These are phyloP conservation scores for Tryphoninae sp. DNA, from an alignment of 2,888 invertebrate species.

Conservation along the genomic window DNA sequence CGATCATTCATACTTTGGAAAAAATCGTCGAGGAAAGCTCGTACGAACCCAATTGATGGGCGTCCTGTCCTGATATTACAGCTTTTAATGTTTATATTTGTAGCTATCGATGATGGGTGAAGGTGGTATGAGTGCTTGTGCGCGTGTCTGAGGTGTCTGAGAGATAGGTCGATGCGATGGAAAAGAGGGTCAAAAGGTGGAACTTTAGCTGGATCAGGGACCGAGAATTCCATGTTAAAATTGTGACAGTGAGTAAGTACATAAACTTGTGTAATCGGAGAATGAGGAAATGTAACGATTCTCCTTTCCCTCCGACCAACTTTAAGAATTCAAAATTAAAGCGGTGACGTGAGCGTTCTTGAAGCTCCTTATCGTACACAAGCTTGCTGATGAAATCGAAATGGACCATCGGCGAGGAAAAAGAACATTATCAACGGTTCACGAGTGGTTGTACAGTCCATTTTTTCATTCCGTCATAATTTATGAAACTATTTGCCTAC, in stretches of 20 bases:
- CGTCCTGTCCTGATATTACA: neutral
- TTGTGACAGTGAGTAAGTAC: neutral
- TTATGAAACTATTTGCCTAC: too few relatives aligned
- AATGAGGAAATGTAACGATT: neutral
- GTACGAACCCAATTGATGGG: slow-evolving; percentile 69
- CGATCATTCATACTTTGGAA: slow-evolving; percentile 71
- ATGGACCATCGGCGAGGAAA: too few relatives aligned
- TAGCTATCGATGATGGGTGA: neutral
- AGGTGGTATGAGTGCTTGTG: neutral
- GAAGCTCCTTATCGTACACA: too few relatives aligned
- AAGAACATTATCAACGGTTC: too few relatives aligned
- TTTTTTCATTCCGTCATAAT: too few relatives aligned
- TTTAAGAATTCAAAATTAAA: neutral
- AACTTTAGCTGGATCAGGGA: neutral
- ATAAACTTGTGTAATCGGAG: neutral
- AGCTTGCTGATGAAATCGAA: too few relatives aligned
- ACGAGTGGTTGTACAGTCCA: too few relatives aligned
- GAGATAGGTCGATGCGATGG: neutral
- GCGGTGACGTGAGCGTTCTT: neutral
- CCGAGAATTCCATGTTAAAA: neutral
- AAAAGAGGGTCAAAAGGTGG: neutral
- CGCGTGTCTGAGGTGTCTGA: neutral
- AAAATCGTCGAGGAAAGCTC: slow-evolving; percentile 78
- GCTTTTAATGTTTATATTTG: neutral
- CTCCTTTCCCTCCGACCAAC: neutral